phyloP scores from a whole-genome alignment of 2,113 vertebrate genomes.

The Chlamydotis undulata region DNA sequence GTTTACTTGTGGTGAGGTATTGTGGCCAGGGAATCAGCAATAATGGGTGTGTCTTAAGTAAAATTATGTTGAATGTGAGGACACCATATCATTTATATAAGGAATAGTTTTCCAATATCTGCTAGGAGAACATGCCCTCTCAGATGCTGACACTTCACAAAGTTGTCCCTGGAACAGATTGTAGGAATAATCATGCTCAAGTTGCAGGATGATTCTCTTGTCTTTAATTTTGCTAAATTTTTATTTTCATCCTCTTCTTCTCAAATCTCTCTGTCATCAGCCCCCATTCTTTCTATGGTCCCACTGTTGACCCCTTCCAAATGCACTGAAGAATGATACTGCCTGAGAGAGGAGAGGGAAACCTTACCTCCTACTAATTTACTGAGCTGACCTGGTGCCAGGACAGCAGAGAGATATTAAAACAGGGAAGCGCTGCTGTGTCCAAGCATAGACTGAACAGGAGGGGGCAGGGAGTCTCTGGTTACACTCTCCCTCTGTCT shows the following conservation, averaged over 20 bases:
- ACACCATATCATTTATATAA: not conserved
- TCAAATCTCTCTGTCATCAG: not conserved
- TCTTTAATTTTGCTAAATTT: not conserved
- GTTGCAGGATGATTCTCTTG: not conserved
- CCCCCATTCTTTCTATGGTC: not conserved
- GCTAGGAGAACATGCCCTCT: not conserved
- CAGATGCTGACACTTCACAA: not conserved
- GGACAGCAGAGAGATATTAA: conserved; percentile 22
- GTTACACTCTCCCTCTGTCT: conserved; percentile 50
- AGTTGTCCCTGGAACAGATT: not conserved
- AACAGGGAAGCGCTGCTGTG: conserved; percentile 27
- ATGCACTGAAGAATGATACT: not conserved
- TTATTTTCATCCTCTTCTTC: not conserved
- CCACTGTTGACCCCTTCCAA: not conserved
- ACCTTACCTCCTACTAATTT: conserved; percentile 66
- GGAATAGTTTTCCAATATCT: not conserved
- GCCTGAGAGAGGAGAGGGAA: conserved; percentile 41
- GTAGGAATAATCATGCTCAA: not conserved
- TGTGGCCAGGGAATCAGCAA: not conserved
- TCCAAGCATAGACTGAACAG: conserved; percentile 35
- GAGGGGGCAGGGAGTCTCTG: conserved; percentile 68
- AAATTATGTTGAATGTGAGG: not conserved
- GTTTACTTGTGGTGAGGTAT: not conserved
- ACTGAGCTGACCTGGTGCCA: conserved; percentile 59
- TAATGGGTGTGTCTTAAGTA: not conserved